Percentiles rank a stretch among this genome's conserved stretches.
phyloP scores from a whole-genome alignment of 2,888 invertebrate species.

The Tetranychus piercei region DNA sequence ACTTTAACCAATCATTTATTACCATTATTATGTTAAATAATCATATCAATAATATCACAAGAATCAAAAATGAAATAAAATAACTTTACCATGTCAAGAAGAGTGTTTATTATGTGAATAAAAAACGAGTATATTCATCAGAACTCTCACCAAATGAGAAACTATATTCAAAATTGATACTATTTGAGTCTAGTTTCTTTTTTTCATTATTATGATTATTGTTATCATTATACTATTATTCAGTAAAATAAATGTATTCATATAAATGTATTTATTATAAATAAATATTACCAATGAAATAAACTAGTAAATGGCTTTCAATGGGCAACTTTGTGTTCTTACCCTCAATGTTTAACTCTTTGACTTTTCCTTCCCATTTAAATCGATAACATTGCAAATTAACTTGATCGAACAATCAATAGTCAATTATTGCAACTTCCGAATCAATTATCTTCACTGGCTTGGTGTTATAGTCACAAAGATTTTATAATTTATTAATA shows the following conservation, averaged over 20 bases:
- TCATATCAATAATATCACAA: not conserved
- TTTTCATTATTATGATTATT: not conserved
- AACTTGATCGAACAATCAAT: no score
- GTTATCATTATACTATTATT: not conserved
- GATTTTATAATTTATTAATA: no score
- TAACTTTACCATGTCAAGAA: no score
- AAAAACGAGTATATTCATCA: no score
- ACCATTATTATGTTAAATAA: not conserved
- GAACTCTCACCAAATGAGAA: no score
- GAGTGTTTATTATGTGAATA: no score
- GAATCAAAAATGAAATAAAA: not conserved
- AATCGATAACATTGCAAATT: not conserved
- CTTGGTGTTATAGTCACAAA: no score
- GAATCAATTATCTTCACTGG: no score
- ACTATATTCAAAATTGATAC: not conserved
- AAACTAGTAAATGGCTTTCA: not conserved
- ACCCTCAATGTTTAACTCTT: not conserved
- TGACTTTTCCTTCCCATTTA: not conserved
- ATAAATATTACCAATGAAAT: not conserved
- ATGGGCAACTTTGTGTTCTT: not conserved
- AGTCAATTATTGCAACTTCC: no score
- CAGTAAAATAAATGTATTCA: not conserved
- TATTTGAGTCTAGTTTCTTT: not conserved
- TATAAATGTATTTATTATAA: not conserved
- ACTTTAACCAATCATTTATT: slow-evolving; percentile 1